A percentile compares a stretch with the other conserved stretches of the same genome.
Evolutionary conservation across 2,797 vertebrate species (phyloP).

Genomic region (Muscicapa comitata): DNA sequence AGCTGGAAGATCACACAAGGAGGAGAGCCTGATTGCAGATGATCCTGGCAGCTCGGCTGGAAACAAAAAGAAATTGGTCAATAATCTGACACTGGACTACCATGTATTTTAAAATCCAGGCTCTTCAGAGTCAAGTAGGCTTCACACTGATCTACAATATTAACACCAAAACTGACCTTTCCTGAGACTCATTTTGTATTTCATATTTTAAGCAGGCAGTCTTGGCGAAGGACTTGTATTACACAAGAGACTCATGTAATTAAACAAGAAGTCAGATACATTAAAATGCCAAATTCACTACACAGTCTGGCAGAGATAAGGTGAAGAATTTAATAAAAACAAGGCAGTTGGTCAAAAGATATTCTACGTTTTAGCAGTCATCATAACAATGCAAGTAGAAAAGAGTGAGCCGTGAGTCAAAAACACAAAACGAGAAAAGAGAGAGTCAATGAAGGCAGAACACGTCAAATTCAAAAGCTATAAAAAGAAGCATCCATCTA

Average conservation of each 20-base stretch:
- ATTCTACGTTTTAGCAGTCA: background rate
- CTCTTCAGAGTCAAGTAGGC: slow-evolving; percentile 20
- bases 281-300: slow-evolving; percentile 10
- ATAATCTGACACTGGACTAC: background rate
- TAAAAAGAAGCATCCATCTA: background rate
- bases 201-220: background rate
- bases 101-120: background rate
- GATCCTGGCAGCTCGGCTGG: slow-evolving; percentile 83
- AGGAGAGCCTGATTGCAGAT: slow-evolving; percentile 88
- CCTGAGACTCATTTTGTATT: background rate
- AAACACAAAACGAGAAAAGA: background rate
- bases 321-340: background rate
- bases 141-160: background rate
- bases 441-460: background rate
- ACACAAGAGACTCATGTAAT: background rate
- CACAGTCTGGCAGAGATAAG: background rate
- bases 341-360: background rate
- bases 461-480: background rate
- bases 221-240: background rate
- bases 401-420: background rate
- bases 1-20: slow-evolving; percentile 87
- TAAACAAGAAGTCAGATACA: background rate
- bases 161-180: background rate
- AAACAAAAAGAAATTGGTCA: slow-evolving; percentile 50
- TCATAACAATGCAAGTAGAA: background rate